Base-by-base conservation (phyloP, 2,888 invertebrate genomes). In the Brachynemurus nebulosus region DNA sequence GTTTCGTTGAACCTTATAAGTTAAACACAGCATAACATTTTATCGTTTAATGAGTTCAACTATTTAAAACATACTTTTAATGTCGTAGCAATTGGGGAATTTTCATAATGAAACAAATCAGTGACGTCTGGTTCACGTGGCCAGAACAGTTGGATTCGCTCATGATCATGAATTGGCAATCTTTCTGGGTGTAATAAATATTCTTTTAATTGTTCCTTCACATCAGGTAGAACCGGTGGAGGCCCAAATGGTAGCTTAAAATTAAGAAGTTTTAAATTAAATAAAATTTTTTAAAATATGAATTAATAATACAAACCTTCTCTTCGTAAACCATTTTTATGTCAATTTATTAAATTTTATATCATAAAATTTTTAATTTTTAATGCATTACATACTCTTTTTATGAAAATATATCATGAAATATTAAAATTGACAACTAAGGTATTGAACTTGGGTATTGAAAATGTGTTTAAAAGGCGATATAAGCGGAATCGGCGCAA, bases 91-190 rank as follows among this genome's bases (percentile, higher is more conserved):
- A 67, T 51, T 0, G 73, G 69, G 11, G 70, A 65, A 14, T 64
- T 58, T 42, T 73, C 68, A 57, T 62, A 64, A 58, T 72, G 54
- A 55, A 71, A 56, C 17, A 76, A 57, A 6, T 72, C 68, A 42
- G 68, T 58, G 16, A 74, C 59, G 54, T 78, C 63, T 1, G 70
- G 63, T 48, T 70, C 59, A 46, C 78, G 61, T 16, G 71, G 67
- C 76, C 77, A 81, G 55, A 76, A 79, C 56, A 71, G 71, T 55
- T 85, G 82, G 16, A 76, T 74, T 52, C 70, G 70, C 56, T 79
- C 74, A 62, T 78, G 72, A 52, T 77, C 69, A 61, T 86, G 82
- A 50, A 86, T 81, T 1, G 84, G 77, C 36, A 86, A 64, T 47
- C 71, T 70, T 54, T 85, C 84, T 2, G 79, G 77, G 53, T 74